phyloP scores from a whole-genome alignment of 2,113 vertebrate species.

The Spea multiplicata region DNA sequence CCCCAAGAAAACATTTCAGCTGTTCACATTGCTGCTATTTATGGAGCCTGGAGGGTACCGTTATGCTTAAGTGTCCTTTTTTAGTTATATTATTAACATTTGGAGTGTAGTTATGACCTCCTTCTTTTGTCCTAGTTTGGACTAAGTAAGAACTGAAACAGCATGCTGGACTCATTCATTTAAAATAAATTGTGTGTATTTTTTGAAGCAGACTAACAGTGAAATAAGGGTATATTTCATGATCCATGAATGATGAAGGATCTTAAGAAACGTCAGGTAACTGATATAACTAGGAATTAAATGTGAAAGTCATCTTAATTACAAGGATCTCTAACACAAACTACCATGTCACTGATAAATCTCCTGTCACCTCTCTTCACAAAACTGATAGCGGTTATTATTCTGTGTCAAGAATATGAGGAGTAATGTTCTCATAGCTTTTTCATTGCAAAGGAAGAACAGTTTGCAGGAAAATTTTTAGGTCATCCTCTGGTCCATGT shows the following conservation, averaged over 20 bases:
- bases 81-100: too few species aligned
- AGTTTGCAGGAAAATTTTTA: neutral
- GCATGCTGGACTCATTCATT: too few species aligned
- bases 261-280: conserved; percentile 16
- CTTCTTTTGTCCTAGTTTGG: too few species aligned
- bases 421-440: neutral
- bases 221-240: neutral
- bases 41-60: too few species aligned
- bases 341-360: conserved; percentile 24
- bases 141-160: too few species aligned
- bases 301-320: conserved; percentile 42
- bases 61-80: too few species aligned
- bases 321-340: conserved; percentile 28
- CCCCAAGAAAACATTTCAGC: too few species aligned
- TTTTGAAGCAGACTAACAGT: too few species aligned
- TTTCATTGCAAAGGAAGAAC: neutral
- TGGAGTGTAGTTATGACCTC: too few species aligned
- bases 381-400: conserved; percentile 10
- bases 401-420: conserved; percentile 6
- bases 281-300: conserved; percentile 34
- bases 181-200: too few species aligned
- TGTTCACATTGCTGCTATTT: too few species aligned
- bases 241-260: conserved; percentile 1
- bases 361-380: conserved; percentile 7
- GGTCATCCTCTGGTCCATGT: too few species aligned